Base-by-base conservation (phyloP, 2,797 vertebrate genomes). In the Caiman crocodilus region DNA sequence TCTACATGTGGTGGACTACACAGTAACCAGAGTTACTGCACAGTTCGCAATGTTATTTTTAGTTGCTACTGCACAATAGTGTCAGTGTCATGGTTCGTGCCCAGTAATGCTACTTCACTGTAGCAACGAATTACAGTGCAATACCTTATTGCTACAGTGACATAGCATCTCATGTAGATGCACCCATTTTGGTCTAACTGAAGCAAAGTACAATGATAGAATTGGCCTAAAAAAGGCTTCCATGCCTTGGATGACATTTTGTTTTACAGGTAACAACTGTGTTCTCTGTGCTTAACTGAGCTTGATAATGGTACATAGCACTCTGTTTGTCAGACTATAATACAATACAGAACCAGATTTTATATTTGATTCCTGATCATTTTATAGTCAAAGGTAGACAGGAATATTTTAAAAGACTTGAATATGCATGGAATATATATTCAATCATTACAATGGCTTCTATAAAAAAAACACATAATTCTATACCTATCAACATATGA, bases 281-380 rank as follows among this genome's bases (percentile, higher is more conserved):
- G 1, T 30, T 71, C 35, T 58, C 28, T 3, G 58, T 85, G 89
- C 82, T 90, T 35, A 82, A 82, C 35, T 28, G 35, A 20, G 64
- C 5, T 81, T 60, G 55, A 5, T 50, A 50, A 58, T n/a, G 32
- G 71, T 63, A 18, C 2, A 42, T 3, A 77, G 15, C 21, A 32
- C 77, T 93, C 61, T 84, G 85, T 64, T 75, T 6, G 4, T 42
- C 60, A 6, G 14, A 28, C 16, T 93, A 82, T 74, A 76, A 26
- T 85, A 87, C 30, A 26, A 18, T 26, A 90, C 23, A 50, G 23
- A 42, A 73, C 42, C 14, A 73, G 23, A 88, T 32, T 80, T 76
- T 91, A 85, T 88, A 35, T 26, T 32, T 88, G 84, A 88, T 58
- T 90, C 69, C 60, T 26, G n/a, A 82, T 96, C 88, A 90, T 87